Percentiles rank a stretch among this genome's conserved stretches.
phyloP scores from a whole-genome alignment of 2,888 invertebrate genomes.

The Vesta saturnalis region DNA sequence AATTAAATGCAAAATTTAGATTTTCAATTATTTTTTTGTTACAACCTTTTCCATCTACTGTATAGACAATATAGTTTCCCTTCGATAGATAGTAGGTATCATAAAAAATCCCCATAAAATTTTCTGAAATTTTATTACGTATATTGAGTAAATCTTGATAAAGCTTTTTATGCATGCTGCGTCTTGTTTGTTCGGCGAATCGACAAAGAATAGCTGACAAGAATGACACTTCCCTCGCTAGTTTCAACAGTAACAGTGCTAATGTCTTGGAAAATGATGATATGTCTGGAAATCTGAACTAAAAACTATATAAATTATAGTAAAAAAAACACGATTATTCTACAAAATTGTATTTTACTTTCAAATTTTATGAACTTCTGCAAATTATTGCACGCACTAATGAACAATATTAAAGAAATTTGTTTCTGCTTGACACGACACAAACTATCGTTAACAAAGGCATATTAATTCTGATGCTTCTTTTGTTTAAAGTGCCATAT shows the following conservation, averaged over 20 bases:
- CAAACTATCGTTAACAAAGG: no score
- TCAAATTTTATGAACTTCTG: conserved; percentile 33
- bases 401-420: no score
- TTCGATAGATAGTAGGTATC: conserved; percentile 14
- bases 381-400: conserved; percentile 22
- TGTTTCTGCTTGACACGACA: no score
- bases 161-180: conserved; percentile 40
- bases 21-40: conserved; percentile 1
- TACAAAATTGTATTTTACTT: conserved; percentile 27
- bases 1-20: background rate
- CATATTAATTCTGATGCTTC: no score
- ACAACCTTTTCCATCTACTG: background rate
- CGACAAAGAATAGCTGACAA: conserved; percentile 41
- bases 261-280: conserved; percentile 44
- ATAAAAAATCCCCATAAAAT: conserved; percentile 33
- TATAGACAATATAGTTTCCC: conserved; percentile 10
- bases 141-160: conserved; percentile 36
- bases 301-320: conserved; percentile 32
- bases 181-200: conserved; percentile 41
- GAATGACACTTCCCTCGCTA: conserved; percentile 38
- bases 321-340: conserved; percentile 22
- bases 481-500: no score
- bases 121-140: conserved; percentile 38
- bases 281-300: conserved; percentile 42
- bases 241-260: conserved; percentile 38